Evolutionary conservation across 1,140 invertebrate genomes (phyloP), one percentile per base, ranked within the genome.

Genomic region (Anoplophora glabripennis): DNA sequence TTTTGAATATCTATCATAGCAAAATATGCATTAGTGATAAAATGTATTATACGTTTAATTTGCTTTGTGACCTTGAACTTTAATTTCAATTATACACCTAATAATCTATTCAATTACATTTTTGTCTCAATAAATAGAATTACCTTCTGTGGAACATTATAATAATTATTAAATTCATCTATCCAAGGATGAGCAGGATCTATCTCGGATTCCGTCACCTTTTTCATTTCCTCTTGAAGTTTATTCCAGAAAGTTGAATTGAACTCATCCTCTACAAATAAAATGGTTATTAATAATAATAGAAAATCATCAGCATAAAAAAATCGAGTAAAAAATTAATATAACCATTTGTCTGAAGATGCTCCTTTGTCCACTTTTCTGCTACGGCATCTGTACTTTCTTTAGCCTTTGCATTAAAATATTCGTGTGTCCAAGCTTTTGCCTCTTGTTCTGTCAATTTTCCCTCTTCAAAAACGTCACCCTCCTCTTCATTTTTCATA

Each of bases 161-260:
- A 80, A 67, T 80, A 83, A 35, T 79, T 80, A 56, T 81, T 80
- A 59, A 81, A 86, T 61, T 89, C 86, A 7, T 81, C 79, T 14
- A 87, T 70, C 88, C 88, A 89, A 1, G 86, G 82, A 1, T 75
- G 70, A 11, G 74, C 40, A 17, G 76, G 73, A 1, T 74, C 71
- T 14, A 75, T 53, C 34, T 79, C 77, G 1, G 79, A 76, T 41
- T 78, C 77, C 14, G 86, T 80, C 40, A 86, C 76, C 67, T 89
- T 85, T 40, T 89, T 84, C 87, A 90, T 91, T 71, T 91, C 87
- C 64, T 86, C 81, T 73, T 92, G 85, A 41, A 93, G 75, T 15
- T 84, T 83, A 42, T 86, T 80, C 89, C 90, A 92, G 69, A 91
- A 88, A 21, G 86, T 80, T 56, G 79, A 74, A 65, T 86, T 82